Conservation (phyloP, 2,797 vertebrate species). For the Toxotes lorentzi region DNA sequence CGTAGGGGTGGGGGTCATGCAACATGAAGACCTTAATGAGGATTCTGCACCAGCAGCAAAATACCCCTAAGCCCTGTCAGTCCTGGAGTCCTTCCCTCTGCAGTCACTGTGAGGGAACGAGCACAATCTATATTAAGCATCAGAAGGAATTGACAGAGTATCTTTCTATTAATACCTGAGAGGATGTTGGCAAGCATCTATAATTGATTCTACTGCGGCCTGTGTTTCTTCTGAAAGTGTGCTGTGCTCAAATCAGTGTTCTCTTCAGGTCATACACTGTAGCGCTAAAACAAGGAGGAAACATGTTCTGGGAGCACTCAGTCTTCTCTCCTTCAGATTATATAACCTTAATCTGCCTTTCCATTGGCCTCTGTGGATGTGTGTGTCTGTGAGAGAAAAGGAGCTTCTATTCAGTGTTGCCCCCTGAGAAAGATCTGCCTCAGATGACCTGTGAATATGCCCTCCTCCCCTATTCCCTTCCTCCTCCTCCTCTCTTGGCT, state of each 20-base stretch:
- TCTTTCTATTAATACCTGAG: conserved; percentile 54
- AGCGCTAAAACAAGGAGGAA: conserved; percentile 3
- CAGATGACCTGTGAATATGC: conserved; percentile 6
- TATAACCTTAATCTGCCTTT: conserved; percentile 22
- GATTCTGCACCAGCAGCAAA: neutral
- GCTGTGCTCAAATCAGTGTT: conserved; percentile 13
- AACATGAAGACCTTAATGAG: neutral
- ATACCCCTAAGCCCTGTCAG: neutral
- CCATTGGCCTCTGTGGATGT: neutral
- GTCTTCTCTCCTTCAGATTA: conserved; percentile 21
- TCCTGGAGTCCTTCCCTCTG: conserved; percentile 19
- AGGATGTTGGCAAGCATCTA: conserved; percentile 43
- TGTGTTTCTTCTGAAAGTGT: conserved; percentile 35
- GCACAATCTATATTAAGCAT: conserved; percentile 48
- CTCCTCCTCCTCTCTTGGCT: neutral
- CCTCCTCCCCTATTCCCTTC: neutral
- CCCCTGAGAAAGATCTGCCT: conserved; percentile 14
- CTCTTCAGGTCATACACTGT: conserved; percentile 13
- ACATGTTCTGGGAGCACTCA: neutral
- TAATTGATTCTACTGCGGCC: conserved; percentile 48
- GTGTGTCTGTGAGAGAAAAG: neutral
- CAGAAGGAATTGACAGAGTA: conserved; percentile 41
- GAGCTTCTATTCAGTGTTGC: neutral
- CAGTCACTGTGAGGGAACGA: conserved; percentile 15
- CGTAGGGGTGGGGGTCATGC: too few species aligned